phyloP scores from a whole-genome alignment of 2,113 vertebrate species.

The Nesospiza acunhae region DNA sequence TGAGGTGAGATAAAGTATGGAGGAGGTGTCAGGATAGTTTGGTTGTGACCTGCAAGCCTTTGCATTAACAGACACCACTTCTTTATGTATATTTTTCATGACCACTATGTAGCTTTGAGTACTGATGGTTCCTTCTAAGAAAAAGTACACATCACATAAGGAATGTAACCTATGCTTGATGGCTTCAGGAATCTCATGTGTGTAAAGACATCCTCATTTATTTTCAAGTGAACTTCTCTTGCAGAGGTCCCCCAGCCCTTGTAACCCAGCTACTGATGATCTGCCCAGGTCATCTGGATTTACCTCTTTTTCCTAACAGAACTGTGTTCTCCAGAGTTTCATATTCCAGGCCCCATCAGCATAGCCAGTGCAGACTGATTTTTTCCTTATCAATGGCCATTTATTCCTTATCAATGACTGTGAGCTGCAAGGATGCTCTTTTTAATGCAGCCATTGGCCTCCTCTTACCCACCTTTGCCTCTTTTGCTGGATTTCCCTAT shows the following conservation, averaged over 20 bases:
- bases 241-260: neutral
- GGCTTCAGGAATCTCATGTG: neutral
- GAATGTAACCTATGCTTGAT: neutral
- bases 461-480: neutral
- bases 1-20: neutral
- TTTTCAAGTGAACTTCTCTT: neutral
- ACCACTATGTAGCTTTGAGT: accelerated
- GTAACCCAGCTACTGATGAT: neutral
- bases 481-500: neutral
- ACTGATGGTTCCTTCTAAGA: neutral
- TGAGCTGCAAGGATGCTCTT: neutral
- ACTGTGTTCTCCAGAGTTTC: neutral
- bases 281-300: neutral
- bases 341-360: neutral
- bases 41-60: neutral
- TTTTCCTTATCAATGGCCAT: neutral
- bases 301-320: neutral
- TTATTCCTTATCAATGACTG: neutral
- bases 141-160: accelerated
- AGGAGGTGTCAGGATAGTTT: neutral
- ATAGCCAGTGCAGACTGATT: neutral
- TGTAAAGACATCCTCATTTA: neutral
- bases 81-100: neutral
- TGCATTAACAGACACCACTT: accelerated
- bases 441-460: neutral